phyloP scores from a whole-genome alignment of 2,113 vertebrate species.

The Mesocricetus auratus region DNA sequence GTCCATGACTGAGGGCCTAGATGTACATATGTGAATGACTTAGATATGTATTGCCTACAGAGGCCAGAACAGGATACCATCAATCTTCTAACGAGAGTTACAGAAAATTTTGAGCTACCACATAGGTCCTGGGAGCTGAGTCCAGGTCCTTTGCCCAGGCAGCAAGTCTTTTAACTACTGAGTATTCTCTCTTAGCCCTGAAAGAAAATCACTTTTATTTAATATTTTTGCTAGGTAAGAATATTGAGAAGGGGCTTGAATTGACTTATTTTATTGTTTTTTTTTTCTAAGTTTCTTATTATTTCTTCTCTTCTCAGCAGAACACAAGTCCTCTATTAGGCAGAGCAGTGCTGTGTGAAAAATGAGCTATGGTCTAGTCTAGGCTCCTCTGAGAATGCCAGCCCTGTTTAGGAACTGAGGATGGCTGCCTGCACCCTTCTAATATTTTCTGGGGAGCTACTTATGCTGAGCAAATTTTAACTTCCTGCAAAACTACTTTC shows the following conservation, averaged over 20 bases:
- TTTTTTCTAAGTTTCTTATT: background rate
- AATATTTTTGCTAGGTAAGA: background rate
- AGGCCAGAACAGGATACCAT: background rate
- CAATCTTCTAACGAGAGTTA: background rate
- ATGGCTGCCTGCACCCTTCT: background rate
- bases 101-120: background rate
- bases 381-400: background rate
- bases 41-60: background rate
- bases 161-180: background rate
- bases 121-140: background rate
- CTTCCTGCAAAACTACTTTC: background rate
- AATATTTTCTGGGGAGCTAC: background rate
- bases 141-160: background rate
- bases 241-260: background rate
- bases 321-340: background rate
- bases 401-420: background rate
- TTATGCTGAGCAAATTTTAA: background rate
- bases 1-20: background rate
- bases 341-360: background rate
- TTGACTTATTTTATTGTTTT: background rate
- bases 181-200: background rate
- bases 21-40: background rate
- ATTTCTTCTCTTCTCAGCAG: background rate
- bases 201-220: background rate
- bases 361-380: background rate